Evolutionary conservation across 2,888 invertebrate genomes (phyloP).

Genomic region (Trissolcus brochymenae): DNA sequence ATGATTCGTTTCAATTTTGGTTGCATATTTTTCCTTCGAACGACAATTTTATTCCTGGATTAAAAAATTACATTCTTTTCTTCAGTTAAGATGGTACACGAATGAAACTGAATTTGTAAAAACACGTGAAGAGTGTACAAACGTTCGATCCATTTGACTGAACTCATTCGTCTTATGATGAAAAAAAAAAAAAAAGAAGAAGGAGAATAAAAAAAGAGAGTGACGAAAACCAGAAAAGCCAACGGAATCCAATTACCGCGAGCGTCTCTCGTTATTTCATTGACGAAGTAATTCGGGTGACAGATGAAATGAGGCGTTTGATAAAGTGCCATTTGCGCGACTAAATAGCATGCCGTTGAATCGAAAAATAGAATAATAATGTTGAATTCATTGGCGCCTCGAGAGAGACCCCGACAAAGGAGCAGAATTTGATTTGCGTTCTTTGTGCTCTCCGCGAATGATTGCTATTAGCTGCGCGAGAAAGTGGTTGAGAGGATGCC

Average conservation of each 20-base stretch:
- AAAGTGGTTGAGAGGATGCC: conserved; percentile 48
- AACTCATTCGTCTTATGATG: conserved; percentile 25
- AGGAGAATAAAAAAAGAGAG: no score
- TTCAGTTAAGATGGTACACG: no score
- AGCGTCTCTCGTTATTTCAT: conserved; percentile 54
- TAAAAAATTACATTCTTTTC: no score
- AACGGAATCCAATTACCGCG: conserved; percentile 45
- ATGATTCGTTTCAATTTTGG: not conserved
- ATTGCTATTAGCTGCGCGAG: conserved; percentile 50
- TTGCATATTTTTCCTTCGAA: not conserved
- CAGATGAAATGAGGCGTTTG: conserved; percentile 57
- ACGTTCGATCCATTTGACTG: conserved; percentile 26
- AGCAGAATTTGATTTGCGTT: conserved; percentile 54
- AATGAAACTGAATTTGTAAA: no score
- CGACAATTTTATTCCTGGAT: no score
- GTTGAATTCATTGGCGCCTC: conserved; percentile 54
- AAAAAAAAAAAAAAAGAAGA: no score
- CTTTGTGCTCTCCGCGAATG: conserved; percentile 43
- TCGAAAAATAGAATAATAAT: conserved; percentile 57
- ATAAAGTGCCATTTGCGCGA: conserved; percentile 56
- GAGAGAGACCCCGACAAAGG: conserved; percentile 59
- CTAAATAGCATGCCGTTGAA: conserved; percentile 53
- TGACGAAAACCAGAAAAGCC: conserved; percentile 40
- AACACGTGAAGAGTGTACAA: not conserved
- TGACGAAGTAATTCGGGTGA: conserved; percentile 51